Percentiles rank a stretch among this genome's conserved stretches.
phyloP scores from a whole-genome alignment of 2,797 vertebrate species.

The Champsocephalus gunnari region DNA sequence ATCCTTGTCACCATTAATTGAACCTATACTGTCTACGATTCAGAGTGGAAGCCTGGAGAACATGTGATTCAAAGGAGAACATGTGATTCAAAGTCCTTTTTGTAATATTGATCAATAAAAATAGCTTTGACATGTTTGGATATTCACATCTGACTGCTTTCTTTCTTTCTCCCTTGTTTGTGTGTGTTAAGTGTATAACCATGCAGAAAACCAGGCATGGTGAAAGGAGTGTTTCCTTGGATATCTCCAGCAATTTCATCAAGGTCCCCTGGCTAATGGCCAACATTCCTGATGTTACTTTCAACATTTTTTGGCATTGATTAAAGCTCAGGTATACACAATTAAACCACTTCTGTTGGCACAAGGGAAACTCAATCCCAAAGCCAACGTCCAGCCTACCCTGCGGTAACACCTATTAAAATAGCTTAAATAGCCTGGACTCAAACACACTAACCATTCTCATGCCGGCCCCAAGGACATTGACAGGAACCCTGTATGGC shows the following conservation, averaged over 20 bases:
- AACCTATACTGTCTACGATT: neutral
- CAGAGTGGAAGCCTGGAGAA: neutral
- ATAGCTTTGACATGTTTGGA: neutral
- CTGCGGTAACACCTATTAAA: conserved; percentile 76
- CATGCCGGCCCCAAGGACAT: conserved; percentile 59
- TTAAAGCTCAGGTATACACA: conserved; percentile 80
- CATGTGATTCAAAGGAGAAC: neutral
- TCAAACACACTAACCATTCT: conserved; percentile 59
- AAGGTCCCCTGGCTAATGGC: conserved; percentile 60
- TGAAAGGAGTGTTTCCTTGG: conserved; percentile 30
- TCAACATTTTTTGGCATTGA: conserved; percentile 75
- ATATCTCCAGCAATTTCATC: conserved; percentile 68
- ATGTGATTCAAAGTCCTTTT: neutral
- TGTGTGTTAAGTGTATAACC: conserved; percentile 33
- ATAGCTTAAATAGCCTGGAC: conserved; percentile 53
- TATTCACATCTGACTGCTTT: conserved; percentile 18
- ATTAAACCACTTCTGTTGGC: conserved; percentile 79
- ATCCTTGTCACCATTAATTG: too few species aligned
- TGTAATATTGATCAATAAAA: neutral
- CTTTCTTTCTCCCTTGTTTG: neutral
- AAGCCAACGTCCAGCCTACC: conserved; percentile 64
- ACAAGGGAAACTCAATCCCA: conserved; percentile 72
- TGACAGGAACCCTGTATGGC: conserved; percentile 59
- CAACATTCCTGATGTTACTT: conserved; percentile 73
- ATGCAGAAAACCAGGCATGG: conserved; percentile 17